Evolutionary conservation across 2,888 invertebrate genomes (phyloP).

Genomic region (Ophraella communa): DNA sequence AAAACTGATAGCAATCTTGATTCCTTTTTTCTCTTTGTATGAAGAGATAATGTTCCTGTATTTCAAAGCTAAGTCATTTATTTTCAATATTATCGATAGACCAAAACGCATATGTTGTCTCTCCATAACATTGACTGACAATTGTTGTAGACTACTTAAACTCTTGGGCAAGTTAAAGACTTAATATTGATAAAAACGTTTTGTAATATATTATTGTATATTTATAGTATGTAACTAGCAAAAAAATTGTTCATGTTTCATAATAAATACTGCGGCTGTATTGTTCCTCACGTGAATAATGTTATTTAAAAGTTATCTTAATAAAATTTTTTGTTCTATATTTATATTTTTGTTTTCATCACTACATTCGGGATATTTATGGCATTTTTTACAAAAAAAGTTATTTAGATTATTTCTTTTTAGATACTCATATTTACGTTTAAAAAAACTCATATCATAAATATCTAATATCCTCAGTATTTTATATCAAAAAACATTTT

Average conservation of each 20-base stretch:
- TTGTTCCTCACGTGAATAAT: constrained; percentile 59
- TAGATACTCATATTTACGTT: background rate
- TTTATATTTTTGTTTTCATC: constrained; percentile 28
- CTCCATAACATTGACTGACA: constrained; percentile 44
- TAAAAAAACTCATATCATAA: no score
- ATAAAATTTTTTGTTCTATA: constrained; percentile 59
- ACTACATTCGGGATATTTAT: background rate
- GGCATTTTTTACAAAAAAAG: no score
- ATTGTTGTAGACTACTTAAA: constrained; percentile 55
- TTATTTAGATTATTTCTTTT: no score
- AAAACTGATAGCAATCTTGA: constrained; percentile 32
- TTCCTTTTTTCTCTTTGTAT: constrained; percentile 50
- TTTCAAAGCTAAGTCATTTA: constrained; percentile 59
- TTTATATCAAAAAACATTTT: no score
- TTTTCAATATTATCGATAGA: constrained; percentile 43
- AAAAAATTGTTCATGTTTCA: constrained; percentile 58
- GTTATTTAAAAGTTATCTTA: constrained; percentile 58
- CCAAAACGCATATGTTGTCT: constrained; percentile 30
- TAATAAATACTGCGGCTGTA: constrained; percentile 57
- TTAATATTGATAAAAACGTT: constrained; percentile 58
- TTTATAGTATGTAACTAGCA: constrained; percentile 58
- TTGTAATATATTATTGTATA: constrained; percentile 60
- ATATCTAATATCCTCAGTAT: no score
- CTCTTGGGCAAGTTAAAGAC: constrained; percentile 58
- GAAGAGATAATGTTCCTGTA: constrained; percentile 60